Evolutionary conservation across 2,113 vertebrate species (phyloP).

Genomic region (Paradoxurus hermaphroditus): DNA sequence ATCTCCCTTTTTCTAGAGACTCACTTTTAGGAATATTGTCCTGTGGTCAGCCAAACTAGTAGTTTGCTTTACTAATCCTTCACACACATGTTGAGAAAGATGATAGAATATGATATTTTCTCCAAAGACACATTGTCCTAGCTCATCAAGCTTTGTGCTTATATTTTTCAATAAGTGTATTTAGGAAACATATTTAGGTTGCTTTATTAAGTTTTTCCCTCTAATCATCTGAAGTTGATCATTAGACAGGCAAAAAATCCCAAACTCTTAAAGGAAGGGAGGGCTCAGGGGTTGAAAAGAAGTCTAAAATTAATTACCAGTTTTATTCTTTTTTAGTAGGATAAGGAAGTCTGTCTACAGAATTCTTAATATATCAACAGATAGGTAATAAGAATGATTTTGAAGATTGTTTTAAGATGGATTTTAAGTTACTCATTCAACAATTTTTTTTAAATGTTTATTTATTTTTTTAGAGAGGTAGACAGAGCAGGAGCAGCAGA

Average conservation of each 20-base stretch:
- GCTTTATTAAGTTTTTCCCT: neutral
- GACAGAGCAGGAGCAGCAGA: too few species aligned
- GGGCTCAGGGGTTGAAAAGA: neutral
- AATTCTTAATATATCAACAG: neutral
- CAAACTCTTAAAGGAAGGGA: neutral
- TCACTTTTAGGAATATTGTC: neutral
- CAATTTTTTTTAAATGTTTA: neutral
- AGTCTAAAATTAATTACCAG: neutral
- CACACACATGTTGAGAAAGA: neutral
- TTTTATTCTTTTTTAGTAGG: neutral
- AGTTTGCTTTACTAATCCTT: constrained; percentile 8
- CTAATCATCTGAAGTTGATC: neutral
- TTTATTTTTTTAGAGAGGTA: too few species aligned
- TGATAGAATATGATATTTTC: neutral
- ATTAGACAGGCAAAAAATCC: neutral
- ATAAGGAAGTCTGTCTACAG: neutral
- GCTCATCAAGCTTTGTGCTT: neutral
- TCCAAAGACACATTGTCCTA: neutral
- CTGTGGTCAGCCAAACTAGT: neutral
- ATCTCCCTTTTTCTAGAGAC: neutral
- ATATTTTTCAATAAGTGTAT: neutral
- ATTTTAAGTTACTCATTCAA: neutral
- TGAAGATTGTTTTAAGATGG: neutral
- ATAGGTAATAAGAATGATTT: neutral
- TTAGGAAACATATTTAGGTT: neutral